Conservation (phyloP, 2,888 invertebrate species). For the Ophion costatus region DNA sequence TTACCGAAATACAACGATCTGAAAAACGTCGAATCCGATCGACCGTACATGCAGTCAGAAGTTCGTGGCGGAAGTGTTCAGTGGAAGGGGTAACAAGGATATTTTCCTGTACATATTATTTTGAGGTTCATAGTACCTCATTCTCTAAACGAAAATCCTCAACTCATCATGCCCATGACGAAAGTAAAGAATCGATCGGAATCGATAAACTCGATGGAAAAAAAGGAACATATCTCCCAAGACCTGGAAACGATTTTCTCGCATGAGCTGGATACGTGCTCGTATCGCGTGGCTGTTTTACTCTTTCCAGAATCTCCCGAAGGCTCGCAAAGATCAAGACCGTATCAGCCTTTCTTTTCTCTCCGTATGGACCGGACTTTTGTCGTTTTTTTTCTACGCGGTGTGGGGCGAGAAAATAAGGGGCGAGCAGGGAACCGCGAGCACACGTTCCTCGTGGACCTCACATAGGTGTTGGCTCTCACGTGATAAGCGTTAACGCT, state of each 20-base stretch:
- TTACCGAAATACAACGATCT: too few species aligned
- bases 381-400: constrained; percentile 4
- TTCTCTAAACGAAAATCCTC: not conserved
- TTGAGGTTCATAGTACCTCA: too few species aligned
- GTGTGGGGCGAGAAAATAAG: not conserved
- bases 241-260: constrained; percentile 45
- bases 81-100: too few species aligned
- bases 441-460: constrained; percentile 34
- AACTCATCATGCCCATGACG: not conserved
- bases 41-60: too few species aligned
- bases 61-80: too few species aligned
- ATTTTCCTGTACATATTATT: too few species aligned
- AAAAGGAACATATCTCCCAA: constrained; percentile 6
- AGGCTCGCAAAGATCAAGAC: constrained; percentile 53
- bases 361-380: constrained; percentile 26
- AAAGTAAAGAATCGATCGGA: not conserved
- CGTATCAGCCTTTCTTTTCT: constrained; percentile 51
- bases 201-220: not conserved
- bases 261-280: constrained; percentile 22
- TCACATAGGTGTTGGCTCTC: constrained; percentile 65
- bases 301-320: constrained; percentile 48
- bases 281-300: constrained; percentile 57
- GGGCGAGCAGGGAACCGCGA: not conserved
- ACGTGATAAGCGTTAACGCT: constrained; percentile 69
- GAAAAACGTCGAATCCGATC: too few species aligned